Evolutionary conservation across 2,113 vertebrate species (phyloP), one percentile per base, ranked within the genome.

Genomic region (Oryzias celebensis): DNA sequence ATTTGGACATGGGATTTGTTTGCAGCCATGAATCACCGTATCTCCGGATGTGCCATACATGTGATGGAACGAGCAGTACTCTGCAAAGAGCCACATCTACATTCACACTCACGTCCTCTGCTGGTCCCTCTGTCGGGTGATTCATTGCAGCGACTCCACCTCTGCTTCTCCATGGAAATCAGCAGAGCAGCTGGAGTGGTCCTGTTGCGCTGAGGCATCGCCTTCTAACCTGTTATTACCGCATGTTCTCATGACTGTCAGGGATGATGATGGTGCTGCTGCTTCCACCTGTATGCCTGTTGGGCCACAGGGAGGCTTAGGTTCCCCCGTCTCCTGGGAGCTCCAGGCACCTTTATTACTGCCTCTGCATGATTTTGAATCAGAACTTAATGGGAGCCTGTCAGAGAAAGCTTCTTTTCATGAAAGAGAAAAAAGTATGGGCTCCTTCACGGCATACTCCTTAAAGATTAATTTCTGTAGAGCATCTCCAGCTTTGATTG

Each of bases 31-130:
- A 80, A 65, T 77, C 10, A 47, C 28, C 3, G 23, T 7, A 0
- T 28, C n/a, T 43, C 17, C 5, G 36, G 18, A 51, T 71, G 62
- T 73, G 70, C 52, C 23, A 0, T 54, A 69, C 68, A 68, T 79
- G 69, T 63, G 67, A 48, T 0, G 66, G 79, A 75, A 66, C 50
- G 67, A 69, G 65, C 22, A 24, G 41, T 51, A 8, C 62, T 47
- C 71, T 63, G 78, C 59, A 59, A 83, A 74, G 17, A 58, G 50
- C 65, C 16, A 18, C 75, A 71, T 90, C 84, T 67, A 65, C 61
- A 86, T 87, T 86, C 83, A 86, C 26, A 58, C 58, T 75, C 87
- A 88, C 76, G 46, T 83, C 79, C 82, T 64, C 60, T 7, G 3
- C 56, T 4, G 68, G 24, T 54, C 79, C 52, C 63, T 69, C 52